Evolutionary conservation across 1,140 invertebrate species (phyloP), one percentile per base, ranked within the genome.

Genomic region (Tetragonula clypearis): DNA sequence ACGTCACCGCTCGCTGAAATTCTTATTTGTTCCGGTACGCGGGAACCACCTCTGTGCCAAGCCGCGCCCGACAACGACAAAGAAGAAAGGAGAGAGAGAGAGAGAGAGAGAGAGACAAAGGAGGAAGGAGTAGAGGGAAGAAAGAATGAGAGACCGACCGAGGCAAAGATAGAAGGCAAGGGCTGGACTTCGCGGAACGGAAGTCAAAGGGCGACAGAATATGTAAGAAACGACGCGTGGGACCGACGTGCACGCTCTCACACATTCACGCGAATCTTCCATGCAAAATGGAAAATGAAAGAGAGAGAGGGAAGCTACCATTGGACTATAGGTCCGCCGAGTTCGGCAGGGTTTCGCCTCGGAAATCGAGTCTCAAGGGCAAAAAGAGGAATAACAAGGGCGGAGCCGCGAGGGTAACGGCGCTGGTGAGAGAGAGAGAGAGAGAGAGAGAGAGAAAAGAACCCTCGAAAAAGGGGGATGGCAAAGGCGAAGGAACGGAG

Each of bases 331-430:
- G 85, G 82, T 79, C 87, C 91, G 88, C 79, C 72, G 74, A 26
- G 84, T 82, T 72, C 75, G 60, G 41, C 21, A 77, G 56, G 30
- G 30, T 21, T 21, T 58, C n/a, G 75, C 11, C 60, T 56, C 15
- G 58, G 58, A 69, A 71, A 91, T 93, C 86, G 90, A 91, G 90
- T 90, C 91, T 92, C 90, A 91, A 93, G 92, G 92, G 91, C 90
- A 71, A 90, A 91, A 87, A 62, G 85, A 86, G 83, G 87, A 87
- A 90, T 90, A 89, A 85, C 87, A 88, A 84, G 75, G 88, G 85
- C 86, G 87, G 87, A 71, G 87, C 73, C 85, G 78, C 74, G 71
- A 83, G 82, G 78, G 78, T 73, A 72, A 86, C 41, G 84, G 78
- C 69, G 76, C 30, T 30, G 76, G 68, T 35, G 66, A 73, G 72